Percentiles rank a stretch among this genome's conserved stretches.
Evolutionary conservation across 2,888 invertebrate genomes (phyloP).

Genomic region (Aphodius granarius): DNA sequence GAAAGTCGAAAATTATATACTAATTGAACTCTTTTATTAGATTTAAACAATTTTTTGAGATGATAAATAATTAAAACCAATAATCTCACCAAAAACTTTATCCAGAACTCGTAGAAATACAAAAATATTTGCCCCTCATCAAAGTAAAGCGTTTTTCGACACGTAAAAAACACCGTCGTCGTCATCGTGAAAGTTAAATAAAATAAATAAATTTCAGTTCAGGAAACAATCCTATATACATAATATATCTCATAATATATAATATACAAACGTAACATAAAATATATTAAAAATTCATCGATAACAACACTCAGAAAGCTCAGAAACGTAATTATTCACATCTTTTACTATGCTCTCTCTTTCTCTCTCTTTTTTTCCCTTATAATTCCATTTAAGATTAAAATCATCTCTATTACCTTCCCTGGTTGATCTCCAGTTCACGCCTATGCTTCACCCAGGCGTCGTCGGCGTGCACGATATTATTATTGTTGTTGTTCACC

Average conservation of each 20-base stretch:
- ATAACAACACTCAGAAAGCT: slow-evolving; percentile 40
- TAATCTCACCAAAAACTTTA: not conserved
- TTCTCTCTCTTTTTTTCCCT: not conserved
- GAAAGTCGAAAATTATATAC: too few relatives aligned
- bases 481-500: slow-evolving; percentile 39
- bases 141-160: not conserved
- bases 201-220: slow-evolving; percentile 41
- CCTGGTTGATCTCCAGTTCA: slow-evolving; percentile 47
- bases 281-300: slow-evolving; percentile 45
- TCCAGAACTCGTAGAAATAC: not conserved
- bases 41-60: too few relatives aligned
- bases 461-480: slow-evolving; percentile 37
- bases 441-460: slow-evolving; percentile 50
- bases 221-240: slow-evolving; percentile 30
- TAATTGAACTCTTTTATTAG: too few relatives aligned
- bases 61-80: not conserved
- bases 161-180: slow-evolving; percentile 15
- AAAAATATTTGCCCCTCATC: not conserved
- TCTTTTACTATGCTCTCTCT: slow-evolving; percentile 15
- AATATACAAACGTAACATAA: slow-evolving; percentile 45
- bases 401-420: slow-evolving; percentile 47
- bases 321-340: slow-evolving; percentile 9
- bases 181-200: slow-evolving; percentile 24
- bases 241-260: slow-evolving; percentile 28
- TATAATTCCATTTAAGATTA: slow-evolving; percentile 19